Evolutionary conservation across 2,797 vertebrate species (phyloP).

Genomic region (Hyperoplus immaculatus): DNA sequence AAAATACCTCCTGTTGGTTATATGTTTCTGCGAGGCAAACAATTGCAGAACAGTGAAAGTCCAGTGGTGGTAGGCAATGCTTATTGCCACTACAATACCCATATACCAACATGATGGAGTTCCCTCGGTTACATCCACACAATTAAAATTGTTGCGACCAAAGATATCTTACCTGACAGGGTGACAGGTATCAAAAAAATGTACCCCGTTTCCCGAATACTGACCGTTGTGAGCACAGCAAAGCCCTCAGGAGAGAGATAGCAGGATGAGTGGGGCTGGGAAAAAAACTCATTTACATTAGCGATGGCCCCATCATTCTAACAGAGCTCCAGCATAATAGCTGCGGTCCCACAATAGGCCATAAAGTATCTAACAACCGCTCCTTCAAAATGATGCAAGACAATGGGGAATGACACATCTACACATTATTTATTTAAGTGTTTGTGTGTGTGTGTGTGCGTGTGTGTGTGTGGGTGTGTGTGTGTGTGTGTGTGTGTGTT

Average conservation of each 20-base stretch:
- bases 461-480: constrained; percentile 19
- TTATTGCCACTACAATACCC: not conserved
- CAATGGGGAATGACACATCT: constrained; percentile 46
- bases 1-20: too few species aligned
- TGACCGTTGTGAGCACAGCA: not conserved
- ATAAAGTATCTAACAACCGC: constrained; percentile 62
- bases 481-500: constrained; percentile 30
- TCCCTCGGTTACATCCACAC: not conserved
- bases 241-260: constrained; percentile 8
- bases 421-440: constrained; percentile 69
- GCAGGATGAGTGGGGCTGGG: constrained; percentile 29
- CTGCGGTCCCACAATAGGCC: constrained; percentile 58
- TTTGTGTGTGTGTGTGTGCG: constrained; percentile 10
- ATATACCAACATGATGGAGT: not conserved
- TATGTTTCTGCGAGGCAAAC: too few species aligned
- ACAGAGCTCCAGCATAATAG: constrained; percentile 30
- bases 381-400: constrained; percentile 69
- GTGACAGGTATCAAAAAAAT: not conserved
- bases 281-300: constrained; percentile 62
- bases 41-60: too few species aligned
- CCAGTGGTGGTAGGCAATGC: too few species aligned
- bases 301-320: constrained; percentile 56
- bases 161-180: not conserved
- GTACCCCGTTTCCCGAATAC: not conserved
- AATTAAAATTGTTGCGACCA: not conserved